Evolutionary conservation across 2,797 vertebrate genomes (phyloP).

Genomic region (Diglossa cyanea): DNA sequence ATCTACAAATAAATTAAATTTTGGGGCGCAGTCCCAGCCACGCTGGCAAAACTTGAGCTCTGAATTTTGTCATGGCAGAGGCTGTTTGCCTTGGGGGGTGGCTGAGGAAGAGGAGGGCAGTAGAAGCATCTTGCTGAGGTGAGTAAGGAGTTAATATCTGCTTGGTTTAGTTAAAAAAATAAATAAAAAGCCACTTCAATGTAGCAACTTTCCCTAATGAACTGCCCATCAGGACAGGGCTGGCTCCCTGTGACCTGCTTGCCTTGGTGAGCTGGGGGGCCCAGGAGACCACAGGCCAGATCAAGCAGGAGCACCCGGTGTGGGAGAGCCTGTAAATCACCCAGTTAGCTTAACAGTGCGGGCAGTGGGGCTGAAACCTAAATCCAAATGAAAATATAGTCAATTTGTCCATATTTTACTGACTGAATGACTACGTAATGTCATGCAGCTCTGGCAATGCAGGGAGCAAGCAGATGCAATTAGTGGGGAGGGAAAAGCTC

Average conservation of each 20-base stretch:
- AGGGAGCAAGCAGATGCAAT: not conserved
- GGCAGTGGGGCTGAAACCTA: conserved; percentile 70
- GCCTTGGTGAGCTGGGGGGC: not conserved
- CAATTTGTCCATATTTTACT: conserved; percentile 74
- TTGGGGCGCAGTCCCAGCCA: not conserved
- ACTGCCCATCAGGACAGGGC: not conserved
- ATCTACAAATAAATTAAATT: not conserved
- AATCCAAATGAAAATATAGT: conserved; percentile 61
- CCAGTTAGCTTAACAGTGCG: conserved; percentile 49
- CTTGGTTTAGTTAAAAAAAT: not conserved
- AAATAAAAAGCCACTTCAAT: not conserved
- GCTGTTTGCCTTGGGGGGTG: not conserved
- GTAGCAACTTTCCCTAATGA: conserved; percentile 63
- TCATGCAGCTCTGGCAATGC: not conserved
- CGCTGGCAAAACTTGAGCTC: not conserved
- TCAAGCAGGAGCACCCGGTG: not conserved
- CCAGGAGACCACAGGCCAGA: conserved; percentile 49
- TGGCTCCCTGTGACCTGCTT: conserved; percentile 1
- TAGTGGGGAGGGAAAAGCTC: not conserved
- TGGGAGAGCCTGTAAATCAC: conserved; percentile 64
- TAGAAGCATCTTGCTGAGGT: not conserved
- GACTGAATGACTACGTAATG: conserved; percentile 70
- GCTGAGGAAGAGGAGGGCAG: not conserved
- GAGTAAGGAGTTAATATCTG: conserved; percentile 37
- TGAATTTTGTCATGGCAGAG: not conserved